A percentile compares a stretch with the other conserved stretches of the same genome.
phyloP scores from a whole-genome alignment of 2,797 vertebrate genomes.

The Ptychobarbus kaznakovi region DNA sequence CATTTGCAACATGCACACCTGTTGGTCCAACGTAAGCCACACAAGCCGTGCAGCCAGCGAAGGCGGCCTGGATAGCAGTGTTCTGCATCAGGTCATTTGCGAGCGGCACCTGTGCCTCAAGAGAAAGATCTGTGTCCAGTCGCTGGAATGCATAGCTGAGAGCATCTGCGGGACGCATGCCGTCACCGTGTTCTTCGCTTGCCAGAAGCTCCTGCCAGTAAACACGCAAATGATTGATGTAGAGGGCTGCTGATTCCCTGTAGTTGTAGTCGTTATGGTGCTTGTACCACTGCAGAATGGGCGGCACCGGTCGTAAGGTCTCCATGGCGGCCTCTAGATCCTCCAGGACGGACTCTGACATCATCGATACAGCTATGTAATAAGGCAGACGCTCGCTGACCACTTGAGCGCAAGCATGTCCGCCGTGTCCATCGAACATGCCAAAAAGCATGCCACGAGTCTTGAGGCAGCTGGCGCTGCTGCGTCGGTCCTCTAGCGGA shows the following conservation, averaged over 20 bases:
- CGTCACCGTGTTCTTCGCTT: slow-evolving; percentile 80
- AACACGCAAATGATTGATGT: slow-evolving; percentile 88
- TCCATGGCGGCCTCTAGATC: slow-evolving; percentile 89
- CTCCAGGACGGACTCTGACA: slow-evolving; percentile 85
- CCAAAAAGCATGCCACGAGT: slow-evolving; percentile 93
- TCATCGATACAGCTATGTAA: slow-evolving; percentile 89
- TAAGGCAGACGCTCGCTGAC: slow-evolving; percentile 91
- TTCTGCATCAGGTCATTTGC: slow-evolving; percentile 85
- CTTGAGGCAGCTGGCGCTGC: slow-evolving; percentile 88
- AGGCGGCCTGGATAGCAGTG: slow-evolving; percentile 91
- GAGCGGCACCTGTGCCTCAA: slow-evolving; percentile 91
- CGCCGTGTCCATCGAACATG: slow-evolving; percentile 93
- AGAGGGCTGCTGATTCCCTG: slow-evolving; percentile 85
- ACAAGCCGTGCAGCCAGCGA: slow-evolving; percentile 92
- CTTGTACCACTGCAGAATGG: slow-evolving; percentile 91
- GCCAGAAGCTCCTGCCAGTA: slow-evolving; percentile 94
- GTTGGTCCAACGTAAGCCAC: slow-evolving; percentile 85
- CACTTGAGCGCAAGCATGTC: slow-evolving; percentile 90
- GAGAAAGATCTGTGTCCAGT: slow-evolving; percentile 89
- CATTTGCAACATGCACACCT: slow-evolving; percentile 88
- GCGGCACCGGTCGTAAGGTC: slow-evolving; percentile 80
- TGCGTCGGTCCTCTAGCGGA: slow-evolving; percentile 90
- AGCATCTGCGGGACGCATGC: slow-evolving; percentile 84
- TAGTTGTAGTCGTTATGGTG: slow-evolving; percentile 85
- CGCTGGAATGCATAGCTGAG: slow-evolving; percentile 87